Base-by-base conservation (phyloP, 2,113 vertebrate species). In the Myanophis thanlyinensis region DNA sequence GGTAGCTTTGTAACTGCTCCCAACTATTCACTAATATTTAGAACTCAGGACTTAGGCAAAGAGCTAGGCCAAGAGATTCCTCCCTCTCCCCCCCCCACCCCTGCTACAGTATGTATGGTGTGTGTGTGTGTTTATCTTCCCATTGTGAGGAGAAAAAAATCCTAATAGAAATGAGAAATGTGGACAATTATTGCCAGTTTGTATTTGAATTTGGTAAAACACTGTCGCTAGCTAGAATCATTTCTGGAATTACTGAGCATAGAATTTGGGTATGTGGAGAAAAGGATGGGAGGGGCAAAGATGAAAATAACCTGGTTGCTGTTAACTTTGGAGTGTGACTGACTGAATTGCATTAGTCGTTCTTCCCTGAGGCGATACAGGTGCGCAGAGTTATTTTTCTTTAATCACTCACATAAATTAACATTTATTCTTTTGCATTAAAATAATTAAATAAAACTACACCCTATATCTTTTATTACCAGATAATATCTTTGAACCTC, bases 351-450 rank as follows among this genome's bases (percentile, higher is more conserved):
- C 96, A 95, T 3, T 7, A 88, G 96, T 97, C 93, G 80, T 96
- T 97, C 95, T 93, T 96, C 97, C 98, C 97, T 97, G 95, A 2
- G 91, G 98, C 97, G 93, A 93, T 97, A 93, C 98, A 98, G 98
- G 97, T 98, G 98, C 93, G 96, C 96, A 93, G 95, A 95, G 92
- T 94, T 97, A 93, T 97, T 97, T 97, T 97, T 97, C 97, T 98
- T 98, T 98, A 98, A 98, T 98, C 97, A 92, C 96, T 96, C 96
- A 94, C 97, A 97, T 98, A 98, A 98, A 98, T 98, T 97, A 98
- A 98, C 96, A 94, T 93, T 73, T 97, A 97, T 98, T 97, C 94
- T 94, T 97, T 97, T 96, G 93, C 97, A 96, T 97, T 97, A 97
- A 96, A 97, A 97, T 97, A 98, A 97, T 97, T 97, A 97, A 97